phyloP scores from a whole-genome alignment of 2,113 vertebrate genomes.

The Castor canadensis region DNA sequence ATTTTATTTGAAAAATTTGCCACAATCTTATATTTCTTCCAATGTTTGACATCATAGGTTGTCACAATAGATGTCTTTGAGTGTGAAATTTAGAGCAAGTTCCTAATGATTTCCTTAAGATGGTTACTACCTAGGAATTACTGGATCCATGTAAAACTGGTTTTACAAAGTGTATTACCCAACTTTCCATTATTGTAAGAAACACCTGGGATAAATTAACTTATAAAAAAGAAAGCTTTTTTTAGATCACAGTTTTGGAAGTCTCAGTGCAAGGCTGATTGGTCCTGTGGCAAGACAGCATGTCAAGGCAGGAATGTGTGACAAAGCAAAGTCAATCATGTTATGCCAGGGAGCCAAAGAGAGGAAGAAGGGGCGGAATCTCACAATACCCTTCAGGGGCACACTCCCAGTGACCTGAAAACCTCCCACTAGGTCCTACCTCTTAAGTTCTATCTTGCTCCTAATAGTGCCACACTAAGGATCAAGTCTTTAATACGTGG shows the following conservation, averaged over 20 bases:
- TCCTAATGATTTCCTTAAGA: neutral
- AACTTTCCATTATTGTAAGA: neutral
- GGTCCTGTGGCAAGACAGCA: neutral
- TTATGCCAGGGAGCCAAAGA: neutral
- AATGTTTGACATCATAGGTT: neutral
- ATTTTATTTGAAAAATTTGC: neutral
- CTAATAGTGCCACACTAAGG: neutral
- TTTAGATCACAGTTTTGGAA: neutral
- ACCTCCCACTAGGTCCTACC: no score
- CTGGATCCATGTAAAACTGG: fast-evolving
- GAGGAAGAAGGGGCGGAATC: neutral
- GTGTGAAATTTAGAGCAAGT: neutral
- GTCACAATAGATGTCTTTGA: neutral
- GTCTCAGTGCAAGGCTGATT: neutral
- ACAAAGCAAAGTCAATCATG: neutral
- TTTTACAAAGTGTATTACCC: neutral
- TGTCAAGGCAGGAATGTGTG: no score
- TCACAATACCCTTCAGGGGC: neutral
- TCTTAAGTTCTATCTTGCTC: neutral
- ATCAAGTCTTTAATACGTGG: neutral
- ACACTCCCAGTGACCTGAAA: no score
- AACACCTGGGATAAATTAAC: neutral
- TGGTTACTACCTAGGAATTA: neutral
- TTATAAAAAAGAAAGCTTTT: neutral
- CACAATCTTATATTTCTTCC: neutral